Evolutionary conservation across 2,888 invertebrate genomes (phyloP), one percentile per base, ranked within the genome.

Genomic region (Ceraclea dissimilis): DNA sequence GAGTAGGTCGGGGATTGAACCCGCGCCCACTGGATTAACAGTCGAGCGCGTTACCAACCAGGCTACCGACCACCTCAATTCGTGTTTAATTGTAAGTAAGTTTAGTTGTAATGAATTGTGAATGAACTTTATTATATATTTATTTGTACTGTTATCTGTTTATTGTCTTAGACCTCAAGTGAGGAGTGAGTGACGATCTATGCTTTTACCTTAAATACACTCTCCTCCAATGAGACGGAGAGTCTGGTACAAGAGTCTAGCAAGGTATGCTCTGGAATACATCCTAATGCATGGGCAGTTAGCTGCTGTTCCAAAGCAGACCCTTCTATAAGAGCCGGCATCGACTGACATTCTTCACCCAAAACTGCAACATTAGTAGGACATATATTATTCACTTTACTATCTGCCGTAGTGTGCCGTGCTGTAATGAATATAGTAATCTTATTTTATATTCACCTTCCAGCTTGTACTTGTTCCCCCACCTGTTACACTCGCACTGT

Each of bases 321-420:
- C 58, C 83, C 82, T 67, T 89, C 88, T 66, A 86, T 81, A 66
- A 92, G 73, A 51, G 91, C 88, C 49, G 92, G 91, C 66, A 91
- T 91, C 57, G 92, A 92, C 71, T 92, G 91, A 65, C 91, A 90
- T 75, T 93, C 92, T 70, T 93, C 92, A 64, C 90, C 82, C 79
- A 89, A 79, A 59, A 84, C 86, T 86, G 72, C 19, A 56, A 54
- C 16, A 26, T 6, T 18, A 47, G 4, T 4, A 39, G 2, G 13
- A 8, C 39, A 39, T 13, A 26, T 26, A 6, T 26, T 10, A 26
- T n/a, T n/a, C n/a, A n/a, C n/a, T n/a, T n/a, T n/a, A n/a, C n/a
- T n/a, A n/a, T n/a, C n/a, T n/a, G n/a, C n/a, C n/a, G n/a, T n/a
- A n/a, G n/a, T n/a, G n/a, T n/a, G n/a, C n/a, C n/a, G n/a, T n/a